Evolutionary conservation across 92 coral and sea anemone genomes (phyloP).

Genomic region (Epizoanthus scotinus): DNA sequence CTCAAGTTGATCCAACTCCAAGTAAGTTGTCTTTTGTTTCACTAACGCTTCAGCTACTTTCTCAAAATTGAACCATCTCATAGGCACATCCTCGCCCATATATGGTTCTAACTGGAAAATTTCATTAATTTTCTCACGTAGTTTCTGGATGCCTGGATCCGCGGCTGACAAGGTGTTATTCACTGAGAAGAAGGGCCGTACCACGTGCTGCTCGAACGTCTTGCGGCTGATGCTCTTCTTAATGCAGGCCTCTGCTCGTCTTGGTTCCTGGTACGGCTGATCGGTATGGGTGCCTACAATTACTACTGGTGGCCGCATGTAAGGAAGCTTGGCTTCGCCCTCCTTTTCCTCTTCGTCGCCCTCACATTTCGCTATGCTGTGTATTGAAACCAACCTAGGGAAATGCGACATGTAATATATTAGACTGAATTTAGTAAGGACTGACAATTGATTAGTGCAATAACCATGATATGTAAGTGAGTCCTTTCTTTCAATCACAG

Average conservation of each 20-base stretch:
- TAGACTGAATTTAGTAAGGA: too few relatives aligned
- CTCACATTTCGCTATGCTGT: conserved; percentile 52
- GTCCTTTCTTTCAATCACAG: too few relatives aligned
- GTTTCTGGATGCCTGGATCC: conserved; percentile 59
- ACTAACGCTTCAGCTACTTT: conserved; percentile 66
- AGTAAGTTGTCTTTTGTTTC: conserved; percentile 54
- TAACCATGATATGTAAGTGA: too few relatives aligned
- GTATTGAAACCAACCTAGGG: conserved; percentile 64
- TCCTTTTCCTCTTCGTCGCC: conserved; percentile 12
- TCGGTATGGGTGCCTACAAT: conserved; percentile 78
- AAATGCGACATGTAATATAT: neutral
- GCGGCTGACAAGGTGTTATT: conserved; percentile 69
- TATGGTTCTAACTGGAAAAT: conserved; percentile 73
- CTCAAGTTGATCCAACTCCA: conserved; percentile 66
- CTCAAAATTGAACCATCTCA: conserved; percentile 86
- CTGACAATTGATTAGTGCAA: too few relatives aligned
- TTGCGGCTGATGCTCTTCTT: conserved; percentile 73
- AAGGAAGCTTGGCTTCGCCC: conserved; percentile 47
- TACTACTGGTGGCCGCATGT: conserved; percentile 79
- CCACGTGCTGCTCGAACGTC: conserved; percentile 74
- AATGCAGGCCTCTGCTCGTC: conserved; percentile 67
- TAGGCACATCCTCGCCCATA: conserved; percentile 84
- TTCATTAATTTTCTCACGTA: conserved; percentile 68
- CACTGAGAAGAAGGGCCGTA: conserved; percentile 69
- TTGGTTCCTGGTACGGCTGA: conserved; percentile 68